Evolutionary conservation across 53 echinoderm and acorn worm species (phyloP).

Genomic region (Patiria pectinifera): DNA sequence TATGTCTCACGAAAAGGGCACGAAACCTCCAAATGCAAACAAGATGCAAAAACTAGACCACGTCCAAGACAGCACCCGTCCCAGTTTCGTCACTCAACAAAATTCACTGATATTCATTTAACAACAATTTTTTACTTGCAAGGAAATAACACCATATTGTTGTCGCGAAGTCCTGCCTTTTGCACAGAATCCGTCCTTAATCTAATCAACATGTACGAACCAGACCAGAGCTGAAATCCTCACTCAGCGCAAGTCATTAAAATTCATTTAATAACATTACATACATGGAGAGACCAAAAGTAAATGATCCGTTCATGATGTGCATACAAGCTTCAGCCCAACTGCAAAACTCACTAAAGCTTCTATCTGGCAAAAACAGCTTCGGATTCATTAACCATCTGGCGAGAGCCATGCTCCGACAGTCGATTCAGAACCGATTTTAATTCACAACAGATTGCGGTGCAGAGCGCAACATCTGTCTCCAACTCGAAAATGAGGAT

Average conservation of each 20-base stretch:
- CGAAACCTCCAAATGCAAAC: not conserved
- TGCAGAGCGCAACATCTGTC: slow-evolving; percentile 19
- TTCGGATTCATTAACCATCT: slow-evolving; percentile 19
- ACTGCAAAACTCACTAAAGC: not conserved
- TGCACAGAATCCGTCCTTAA: not conserved
- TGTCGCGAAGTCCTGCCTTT: not conserved
- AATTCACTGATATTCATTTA: slow-evolving; percentile 2
- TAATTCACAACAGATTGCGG: slow-evolving; percentile 35
- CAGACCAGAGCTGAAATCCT: slow-evolving; percentile 19
- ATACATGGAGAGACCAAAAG: slow-evolving; percentile 5
- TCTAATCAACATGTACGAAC: slow-evolving; percentile 39
- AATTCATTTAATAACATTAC: slow-evolving; percentile 48
- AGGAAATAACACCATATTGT: slow-evolving; percentile 26
- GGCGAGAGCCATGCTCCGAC: not conserved
- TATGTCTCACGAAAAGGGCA: not conserved
- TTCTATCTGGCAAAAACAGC: slow-evolving; percentile 1
- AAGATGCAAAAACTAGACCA: not conserved
- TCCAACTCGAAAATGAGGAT: not conserved
- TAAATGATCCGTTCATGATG: slow-evolving; percentile 43
- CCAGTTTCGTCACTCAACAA: slow-evolving; percentile 21
- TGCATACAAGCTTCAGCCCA: not conserved
- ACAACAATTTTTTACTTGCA: not conserved
- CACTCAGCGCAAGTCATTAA: slow-evolving; percentile 25
- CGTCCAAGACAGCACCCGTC: not conserved
- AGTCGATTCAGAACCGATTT: not conserved